A percentile compares a stretch with the other conserved stretches of the same genome.
Conservation (phyloP, 2,797 vertebrate species). For the Hyperoplus immaculatus region DNA sequence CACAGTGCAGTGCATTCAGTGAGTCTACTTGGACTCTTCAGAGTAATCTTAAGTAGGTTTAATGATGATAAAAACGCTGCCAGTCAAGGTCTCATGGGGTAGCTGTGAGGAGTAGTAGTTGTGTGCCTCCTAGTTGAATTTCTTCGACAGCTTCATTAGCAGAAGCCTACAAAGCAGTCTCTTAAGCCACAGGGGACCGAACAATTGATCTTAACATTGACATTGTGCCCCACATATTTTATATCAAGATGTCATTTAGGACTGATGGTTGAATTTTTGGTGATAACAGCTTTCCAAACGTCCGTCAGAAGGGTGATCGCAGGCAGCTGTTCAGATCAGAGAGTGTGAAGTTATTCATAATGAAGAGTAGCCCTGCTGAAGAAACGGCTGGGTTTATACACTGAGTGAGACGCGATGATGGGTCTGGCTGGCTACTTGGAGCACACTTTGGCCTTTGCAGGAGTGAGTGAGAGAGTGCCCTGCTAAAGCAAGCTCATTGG, state of each 20-base stretch:
- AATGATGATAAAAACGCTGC: not conserved
- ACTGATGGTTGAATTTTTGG: constrained; percentile 30
- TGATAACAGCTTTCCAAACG: constrained; percentile 35
- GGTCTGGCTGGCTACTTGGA: constrained; percentile 22
- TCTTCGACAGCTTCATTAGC: constrained; percentile 39
- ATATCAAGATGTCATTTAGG: constrained; percentile 24
- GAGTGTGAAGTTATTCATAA: constrained; percentile 68
- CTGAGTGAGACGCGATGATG: constrained; percentile 32
- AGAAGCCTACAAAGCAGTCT: constrained; percentile 13
- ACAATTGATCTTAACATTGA: constrained; percentile 38
- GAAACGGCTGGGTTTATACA: constrained; percentile 39
- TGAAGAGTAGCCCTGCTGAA: constrained; percentile 43
- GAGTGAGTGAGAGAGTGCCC: constrained; percentile 13
- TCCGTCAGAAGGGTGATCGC: constrained; percentile 47
- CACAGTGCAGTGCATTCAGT: not conserved
- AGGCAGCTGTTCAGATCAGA: constrained; percentile 57
- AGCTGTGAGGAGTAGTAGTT: not conserved
- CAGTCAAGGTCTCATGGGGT: not conserved
- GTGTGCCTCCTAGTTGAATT: constrained; percentile 11
- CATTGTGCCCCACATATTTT: constrained; percentile 37
- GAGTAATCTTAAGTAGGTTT: not conserved
- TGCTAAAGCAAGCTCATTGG: constrained; percentile 34
- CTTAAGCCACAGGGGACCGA: constrained; percentile 22
- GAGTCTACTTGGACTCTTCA: not conserved
- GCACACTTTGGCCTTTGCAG: constrained; percentile 56